Base-by-base conservation (phyloP, 2,797 vertebrate species). In the Danio aesculapii region DNA sequence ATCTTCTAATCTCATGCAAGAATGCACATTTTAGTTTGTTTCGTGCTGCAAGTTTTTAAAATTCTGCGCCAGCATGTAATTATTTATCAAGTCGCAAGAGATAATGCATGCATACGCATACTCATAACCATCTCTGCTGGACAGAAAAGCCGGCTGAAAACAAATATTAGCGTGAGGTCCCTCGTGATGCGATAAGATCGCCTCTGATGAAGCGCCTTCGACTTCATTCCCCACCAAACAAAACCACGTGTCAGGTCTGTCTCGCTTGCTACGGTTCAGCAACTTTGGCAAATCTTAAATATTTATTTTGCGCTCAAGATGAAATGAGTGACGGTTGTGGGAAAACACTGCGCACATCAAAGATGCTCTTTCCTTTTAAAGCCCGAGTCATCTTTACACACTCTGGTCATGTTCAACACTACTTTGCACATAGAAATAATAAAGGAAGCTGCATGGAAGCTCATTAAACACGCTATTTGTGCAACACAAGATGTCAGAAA, bases 381-480 rank as follows among this genome's bases (percentile, higher is more conserved):
- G 72, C 81, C 76, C 6, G 43, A 76, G 84, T 82, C 79, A 85
- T 82, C 75, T 82, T 82, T 76, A 66, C 84, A 76, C 79, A 77
- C 53, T 19, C 53, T 14, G 50, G 61, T 83, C 75, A 72, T 82
- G 76, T 75, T 75, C 75, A 75, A 75, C 62, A 77, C 5, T 16
- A n/a, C 63, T 50, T 58, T 68, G 59, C 63, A 58, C 6, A 46
- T 21, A 21, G 68, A 74, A 81, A 84, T 81, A 77, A 77, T 74
- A 77, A 77, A 16, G n/a, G 44, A 81, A 59, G 44, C 74, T 16
- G 43, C 53, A 57, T 47, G 59, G 58, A 79, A 82, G 67, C 39
- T 82, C 72, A 79, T 82, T 82, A 85, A 80, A 79, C 62, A 49
- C 16, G 53, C 17, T 30, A 46, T 77, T 77, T 12, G 73, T 12